Percentiles rank a stretch among this genome's conserved stretches.
Conservation (phyloP, 2,888 invertebrate species). For the Blastobasis lacticolella region DNA sequence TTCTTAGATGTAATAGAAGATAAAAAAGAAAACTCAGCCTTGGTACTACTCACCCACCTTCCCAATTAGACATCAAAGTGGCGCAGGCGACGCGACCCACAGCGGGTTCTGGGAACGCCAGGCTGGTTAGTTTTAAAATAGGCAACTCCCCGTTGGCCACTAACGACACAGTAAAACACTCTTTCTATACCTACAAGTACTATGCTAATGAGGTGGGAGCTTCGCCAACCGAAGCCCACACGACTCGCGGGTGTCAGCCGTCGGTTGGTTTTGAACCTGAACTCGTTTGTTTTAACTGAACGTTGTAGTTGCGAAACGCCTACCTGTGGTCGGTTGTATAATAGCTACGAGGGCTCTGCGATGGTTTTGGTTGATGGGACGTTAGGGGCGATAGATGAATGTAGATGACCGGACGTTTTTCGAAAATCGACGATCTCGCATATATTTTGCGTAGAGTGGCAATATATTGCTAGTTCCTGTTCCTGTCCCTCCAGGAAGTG, state of each 20-base stretch:
- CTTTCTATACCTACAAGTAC: neutral
- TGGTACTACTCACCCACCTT: neutral
- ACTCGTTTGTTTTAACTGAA: conserved; percentile 13
- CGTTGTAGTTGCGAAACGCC: too few relatives aligned
- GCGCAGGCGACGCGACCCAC: neutral
- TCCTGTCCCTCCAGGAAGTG: too few relatives aligned
- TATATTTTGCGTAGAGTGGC: too few relatives aligned
- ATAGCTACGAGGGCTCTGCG: too few relatives aligned
- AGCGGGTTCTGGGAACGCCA: too few relatives aligned
- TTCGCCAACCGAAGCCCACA: conserved; percentile 5
- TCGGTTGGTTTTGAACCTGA: conserved; percentile 21
- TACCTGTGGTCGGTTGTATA: too few relatives aligned
- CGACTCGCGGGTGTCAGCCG: neutral
- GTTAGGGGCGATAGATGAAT: too few relatives aligned
- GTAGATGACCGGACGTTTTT: too few relatives aligned
- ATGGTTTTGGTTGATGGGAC: too few relatives aligned
- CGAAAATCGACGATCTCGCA: too few relatives aligned
- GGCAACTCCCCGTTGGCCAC: neutral
- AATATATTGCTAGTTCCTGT: too few relatives aligned
- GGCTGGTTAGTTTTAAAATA: neutral
- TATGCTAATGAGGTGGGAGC: conserved; percentile 6
- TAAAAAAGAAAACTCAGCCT: neutral
- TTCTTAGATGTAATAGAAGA: too few relatives aligned
- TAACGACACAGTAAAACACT: neutral
- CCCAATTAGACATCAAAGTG: neutral